A percentile compares a stretch with the other conserved stretches of the same genome.
Conservation (phyloP, 2,797 vertebrate genomes). For the Takifugu rubripes region DNA sequence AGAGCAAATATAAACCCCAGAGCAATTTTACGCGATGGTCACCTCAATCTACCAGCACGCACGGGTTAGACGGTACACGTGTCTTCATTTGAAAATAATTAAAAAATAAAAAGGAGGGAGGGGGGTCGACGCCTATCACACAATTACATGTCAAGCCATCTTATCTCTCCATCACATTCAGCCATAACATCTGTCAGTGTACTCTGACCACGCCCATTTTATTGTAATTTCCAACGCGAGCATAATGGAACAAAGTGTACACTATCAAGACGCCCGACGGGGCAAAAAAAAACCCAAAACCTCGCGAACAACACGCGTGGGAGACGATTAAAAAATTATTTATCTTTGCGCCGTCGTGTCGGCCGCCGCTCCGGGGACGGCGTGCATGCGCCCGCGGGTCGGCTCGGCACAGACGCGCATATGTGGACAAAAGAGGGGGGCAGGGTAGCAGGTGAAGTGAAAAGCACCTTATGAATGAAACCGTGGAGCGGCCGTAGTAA, state of each 20-base stretch:
- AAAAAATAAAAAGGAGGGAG: not conserved
- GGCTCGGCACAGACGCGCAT: conserved; percentile 43
- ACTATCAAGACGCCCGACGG: conserved; percentile 8
- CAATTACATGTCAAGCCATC: conserved; percentile 71
- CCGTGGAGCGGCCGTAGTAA: conserved; percentile 80
- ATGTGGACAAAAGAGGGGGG: conserved; percentile 58
- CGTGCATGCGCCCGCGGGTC: not conserved
- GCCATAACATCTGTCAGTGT: conserved; percentile 72
- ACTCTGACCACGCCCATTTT: conserved; percentile 79
- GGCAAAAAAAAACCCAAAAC: conserved; percentile 7
- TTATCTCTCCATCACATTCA: conserved; percentile 73
- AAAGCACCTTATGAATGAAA: conserved; percentile 84
- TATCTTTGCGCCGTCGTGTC: conserved; percentile 10
- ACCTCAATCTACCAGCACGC: conserved; percentile 26
- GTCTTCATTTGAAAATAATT: conserved; percentile 7
- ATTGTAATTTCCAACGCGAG: conserved; percentile 63
- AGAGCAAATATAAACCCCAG: conserved; percentile 39
- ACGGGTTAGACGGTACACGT: conserved; percentile 23
- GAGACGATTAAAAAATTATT: conserved; percentile 39
- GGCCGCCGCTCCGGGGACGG: not conserved
- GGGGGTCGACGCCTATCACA: conserved; percentile 53
- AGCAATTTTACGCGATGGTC: conserved; percentile 35
- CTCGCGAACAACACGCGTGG: conserved; percentile 27
- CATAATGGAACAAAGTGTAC: conserved; percentile 45
- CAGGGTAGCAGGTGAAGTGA: conserved; percentile 76